Evolutionary conservation across 2,888 invertebrate species (phyloP).

Genomic region (Liodrosophila aerea): DNA sequence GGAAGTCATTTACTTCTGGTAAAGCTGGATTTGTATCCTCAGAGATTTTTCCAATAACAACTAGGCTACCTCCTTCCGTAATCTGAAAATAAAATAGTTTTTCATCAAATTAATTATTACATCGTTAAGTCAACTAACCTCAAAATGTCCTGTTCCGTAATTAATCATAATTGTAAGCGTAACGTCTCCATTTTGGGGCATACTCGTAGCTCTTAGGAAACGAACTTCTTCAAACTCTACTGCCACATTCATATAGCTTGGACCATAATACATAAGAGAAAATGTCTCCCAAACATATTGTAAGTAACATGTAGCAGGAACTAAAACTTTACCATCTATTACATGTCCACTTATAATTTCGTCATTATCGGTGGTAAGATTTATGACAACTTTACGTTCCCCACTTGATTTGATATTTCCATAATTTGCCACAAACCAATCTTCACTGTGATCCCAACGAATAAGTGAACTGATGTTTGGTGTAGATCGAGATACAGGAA

Average conservation of each 20-base stretch:
- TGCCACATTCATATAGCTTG: too few relatives aligned
- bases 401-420: conserved; percentile 87
- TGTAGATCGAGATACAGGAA: conserved; percentile 93
- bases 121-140: conserved; percentile 78
- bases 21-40: conserved; percentile 67
- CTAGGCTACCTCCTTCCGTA: conserved; percentile 87
- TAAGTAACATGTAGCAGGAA: conserved; percentile 93
- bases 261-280: conserved; percentile 87
- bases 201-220: conserved; percentile 91
- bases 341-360: conserved; percentile 90
- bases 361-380: conserved; percentile 86
- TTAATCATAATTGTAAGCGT: conserved; percentile 85
- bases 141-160: conserved; percentile 85
- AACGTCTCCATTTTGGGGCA: conserved; percentile 86
- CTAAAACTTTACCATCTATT: conserved; percentile 88
- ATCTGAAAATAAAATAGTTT: conserved; percentile 83
- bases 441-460: conserved; percentile 93
- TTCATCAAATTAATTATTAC: background rate
- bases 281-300: conserved; percentile 90
- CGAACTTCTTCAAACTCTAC: conserved; percentile 93
- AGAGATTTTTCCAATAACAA: conserved; percentile 88
- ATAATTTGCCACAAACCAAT: conserved; percentile 89
- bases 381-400: conserved; percentile 85
- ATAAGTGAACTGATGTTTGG: conserved; percentile 92
- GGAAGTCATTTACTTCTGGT: conserved; percentile 52